Percentiles rank a stretch among this genome's conserved stretches.
phyloP scores from a whole-genome alignment of 2,888 invertebrate genomes.

The Campoplex nolae region DNA sequence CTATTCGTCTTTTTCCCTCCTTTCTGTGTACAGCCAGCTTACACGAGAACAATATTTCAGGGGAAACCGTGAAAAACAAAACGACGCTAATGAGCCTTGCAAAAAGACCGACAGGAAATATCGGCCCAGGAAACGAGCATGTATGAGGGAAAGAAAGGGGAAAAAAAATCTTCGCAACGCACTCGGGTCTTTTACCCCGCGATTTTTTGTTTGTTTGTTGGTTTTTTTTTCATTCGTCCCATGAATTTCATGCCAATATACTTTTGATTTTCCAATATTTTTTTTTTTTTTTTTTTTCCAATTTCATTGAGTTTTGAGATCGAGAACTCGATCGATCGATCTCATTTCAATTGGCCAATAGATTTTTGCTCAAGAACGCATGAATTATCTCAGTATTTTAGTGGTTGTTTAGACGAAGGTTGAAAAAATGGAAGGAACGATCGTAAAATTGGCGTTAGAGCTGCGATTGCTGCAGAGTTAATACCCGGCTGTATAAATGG shows the following conservation, averaged over 20 bases:
- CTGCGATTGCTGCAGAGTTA: constrained; percentile 14
- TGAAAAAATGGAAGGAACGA: background rate
- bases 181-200: constrained; percentile 17
- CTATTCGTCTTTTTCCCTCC: constrained; percentile 19
- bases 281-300: background rate
- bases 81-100: constrained; percentile 65
- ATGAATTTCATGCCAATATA: background rate
- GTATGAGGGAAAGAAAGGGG: constrained; percentile 5
- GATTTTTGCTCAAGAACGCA: background rate
- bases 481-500: constrained; percentile 19
- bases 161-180: constrained; percentile 57
- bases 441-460: constrained; percentile 24
- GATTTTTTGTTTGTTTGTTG: too few species aligned
- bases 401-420: background rate
- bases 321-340: background rate
- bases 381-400: background rate
- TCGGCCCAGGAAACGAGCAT: constrained; percentile 26
- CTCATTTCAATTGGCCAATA: background rate
- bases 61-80: constrained; percentile 62
- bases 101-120: constrained; percentile 63
- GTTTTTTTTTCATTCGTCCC: background rate
- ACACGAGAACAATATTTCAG: constrained; percentile 57
- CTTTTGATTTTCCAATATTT: background rate
- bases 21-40: constrained; percentile 11
- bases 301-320: background rate